Conservation (phyloP, 2,797 vertebrate genomes). For the Myripristis murdjan region DNA sequence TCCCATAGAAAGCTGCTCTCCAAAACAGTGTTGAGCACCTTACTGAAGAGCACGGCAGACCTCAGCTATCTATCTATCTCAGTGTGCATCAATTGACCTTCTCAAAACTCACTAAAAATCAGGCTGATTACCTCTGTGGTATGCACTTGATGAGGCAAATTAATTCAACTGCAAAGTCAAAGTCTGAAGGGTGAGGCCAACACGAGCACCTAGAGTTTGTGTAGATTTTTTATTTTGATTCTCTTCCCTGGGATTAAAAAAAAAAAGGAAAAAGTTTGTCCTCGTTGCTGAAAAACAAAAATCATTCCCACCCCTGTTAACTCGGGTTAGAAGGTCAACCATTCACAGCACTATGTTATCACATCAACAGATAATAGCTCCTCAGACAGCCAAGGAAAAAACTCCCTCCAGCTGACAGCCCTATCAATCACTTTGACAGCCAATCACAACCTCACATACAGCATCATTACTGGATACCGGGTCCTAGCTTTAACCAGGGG, state of each 20-base stretch:
- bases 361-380: constrained; percentile 39
- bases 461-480: constrained; percentile 19
- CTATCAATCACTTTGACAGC: constrained; percentile 53
- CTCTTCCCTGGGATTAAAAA: not conserved
- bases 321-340: constrained; percentile 44
- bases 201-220: not conserved
- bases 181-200: constrained; percentile 27
- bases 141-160: constrained; percentile 46
- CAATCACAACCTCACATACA: constrained; percentile 21
- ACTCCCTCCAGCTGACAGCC: constrained; percentile 17
- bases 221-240: constrained; percentile 17
- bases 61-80: constrained; percentile 36
- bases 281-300: constrained; percentile 2
- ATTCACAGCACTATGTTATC: constrained; percentile 25
- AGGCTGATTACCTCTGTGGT: constrained; percentile 39
- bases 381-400: constrained; percentile 2
- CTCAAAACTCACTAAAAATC: constrained; percentile 52
- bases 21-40: constrained; percentile 15
- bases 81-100: constrained; percentile 55
- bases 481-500: constrained; percentile 25
- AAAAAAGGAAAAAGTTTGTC: not conserved
- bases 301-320: too few species aligned
- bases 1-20: not conserved
- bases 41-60: constrained; percentile 38
- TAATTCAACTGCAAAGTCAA: constrained; percentile 47